These are phyloP conservation scores for Melanotaenia pygmaea DNA, from an alignment of 2,797 vertebrate genomes.

Conservation along the genomic window DNA sequence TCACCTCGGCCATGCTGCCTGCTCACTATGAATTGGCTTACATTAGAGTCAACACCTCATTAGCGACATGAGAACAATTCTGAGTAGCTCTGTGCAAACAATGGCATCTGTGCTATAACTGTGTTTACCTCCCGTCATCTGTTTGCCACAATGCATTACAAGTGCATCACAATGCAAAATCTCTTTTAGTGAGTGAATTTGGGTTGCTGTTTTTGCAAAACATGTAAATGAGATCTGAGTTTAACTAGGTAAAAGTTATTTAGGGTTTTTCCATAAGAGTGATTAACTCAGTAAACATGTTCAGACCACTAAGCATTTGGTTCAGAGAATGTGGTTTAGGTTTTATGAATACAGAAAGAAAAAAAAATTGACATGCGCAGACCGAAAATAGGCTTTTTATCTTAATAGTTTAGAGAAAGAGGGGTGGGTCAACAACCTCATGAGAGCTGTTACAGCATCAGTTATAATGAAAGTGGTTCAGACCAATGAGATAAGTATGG, in stretches of 20 bases:
- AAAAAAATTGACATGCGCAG: neutral
- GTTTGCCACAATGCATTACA: neutral
- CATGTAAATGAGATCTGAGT: neutral
- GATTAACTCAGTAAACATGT: neutral
- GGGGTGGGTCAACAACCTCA: slow-evolving; percentile 2
- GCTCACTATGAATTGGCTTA: neutral
- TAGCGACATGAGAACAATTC: neutral
- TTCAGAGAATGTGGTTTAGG: neutral
- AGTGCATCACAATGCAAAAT: neutral
- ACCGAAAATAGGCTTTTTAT: neutral
- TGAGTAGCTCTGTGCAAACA: neutral
- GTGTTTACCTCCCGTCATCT: neutral
- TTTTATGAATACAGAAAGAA: neutral
- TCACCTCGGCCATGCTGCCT: neutral
- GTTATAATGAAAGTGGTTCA: neutral
- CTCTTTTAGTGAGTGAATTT: neutral
- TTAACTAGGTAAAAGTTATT: neutral
- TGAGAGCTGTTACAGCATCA: slow-evolving; percentile 12
- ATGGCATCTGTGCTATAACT: neutral
- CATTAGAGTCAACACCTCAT: neutral
- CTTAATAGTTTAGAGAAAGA: neutral
- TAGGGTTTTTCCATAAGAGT: neutral
- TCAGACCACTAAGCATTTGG: neutral
- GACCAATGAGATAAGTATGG: neutral
- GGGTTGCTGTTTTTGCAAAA: neutral